phyloP scores from a whole-genome alignment of 1,140 invertebrate species.

The Scaptomyza graminum region DNA sequence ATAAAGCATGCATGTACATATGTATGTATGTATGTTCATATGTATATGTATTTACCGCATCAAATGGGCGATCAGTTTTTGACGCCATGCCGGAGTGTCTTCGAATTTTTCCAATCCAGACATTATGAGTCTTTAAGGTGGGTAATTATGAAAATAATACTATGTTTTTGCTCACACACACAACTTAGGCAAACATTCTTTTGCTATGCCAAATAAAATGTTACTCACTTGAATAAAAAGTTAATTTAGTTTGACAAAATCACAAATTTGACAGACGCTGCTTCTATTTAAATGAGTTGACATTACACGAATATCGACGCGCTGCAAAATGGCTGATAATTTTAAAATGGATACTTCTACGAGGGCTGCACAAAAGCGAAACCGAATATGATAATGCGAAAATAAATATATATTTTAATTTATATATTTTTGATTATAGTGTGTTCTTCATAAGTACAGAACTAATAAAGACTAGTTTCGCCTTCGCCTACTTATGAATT shows the following conservation, averaged over 20 bases:
- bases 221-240: slow-evolving; percentile 19
- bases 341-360: slow-evolving; percentile 22
- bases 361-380: slow-evolving; percentile 2
- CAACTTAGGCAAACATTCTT: not conserved
- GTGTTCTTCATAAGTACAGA: not conserved
- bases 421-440: not conserved
- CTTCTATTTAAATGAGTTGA: slow-evolving; percentile 13
- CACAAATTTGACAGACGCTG: not conserved
- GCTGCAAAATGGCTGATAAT: slow-evolving; percentile 3
- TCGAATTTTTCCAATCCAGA: slow-evolving; percentile 75
- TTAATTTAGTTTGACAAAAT: not conserved
- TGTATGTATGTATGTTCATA: too few species aligned
- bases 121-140: slow-evolving; percentile 47
- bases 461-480: not conserved
- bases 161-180: not conserved
- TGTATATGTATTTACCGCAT: slow-evolving; percentile 69
- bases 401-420: not conserved
- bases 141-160: not conserved
- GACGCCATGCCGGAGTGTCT: slow-evolving; percentile 68
- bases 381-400: not conserved
- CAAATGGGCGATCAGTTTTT: slow-evolving; percentile 65
- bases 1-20: too few species aligned
- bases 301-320: slow-evolving; percentile 15
- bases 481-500: slow-evolving; percentile 15
- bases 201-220: not conserved